phyloP scores from a whole-genome alignment of 23 tunicate genomes.

The Clavelina lepadiformis region DNA sequence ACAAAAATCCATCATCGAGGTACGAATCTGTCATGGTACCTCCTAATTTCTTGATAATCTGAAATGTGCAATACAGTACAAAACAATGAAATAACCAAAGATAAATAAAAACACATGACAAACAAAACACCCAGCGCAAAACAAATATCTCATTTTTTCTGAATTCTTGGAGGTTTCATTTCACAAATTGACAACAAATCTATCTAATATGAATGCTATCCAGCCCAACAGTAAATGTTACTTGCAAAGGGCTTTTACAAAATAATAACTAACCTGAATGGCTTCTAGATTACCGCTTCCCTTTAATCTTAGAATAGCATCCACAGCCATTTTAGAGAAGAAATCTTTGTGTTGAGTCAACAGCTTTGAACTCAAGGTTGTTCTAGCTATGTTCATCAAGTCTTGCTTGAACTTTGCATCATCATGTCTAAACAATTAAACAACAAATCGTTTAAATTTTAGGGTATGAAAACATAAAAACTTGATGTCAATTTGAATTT shows the following conservation, averaged over 20 bases:
- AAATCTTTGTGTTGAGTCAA: conserved; percentile 99
- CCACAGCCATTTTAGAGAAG: conserved; percentile 98
- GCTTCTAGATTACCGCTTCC: conserved; percentile 96
- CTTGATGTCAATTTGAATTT: too few species aligned
- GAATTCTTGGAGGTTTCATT: too few species aligned
- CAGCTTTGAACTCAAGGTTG: conserved; percentile 96
- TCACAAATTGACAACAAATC: too few species aligned
- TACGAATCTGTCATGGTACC: conserved; percentile 91
- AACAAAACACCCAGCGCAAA: too few species aligned
- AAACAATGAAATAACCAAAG: too few species aligned
- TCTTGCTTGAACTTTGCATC: conserved; percentile 85
- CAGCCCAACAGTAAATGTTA: background rate
- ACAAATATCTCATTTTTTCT: too few species aligned
- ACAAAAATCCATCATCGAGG: conserved; percentile 93
- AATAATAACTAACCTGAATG: conserved; percentile 42
- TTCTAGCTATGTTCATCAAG: conserved; percentile 89
- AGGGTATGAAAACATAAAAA: too few species aligned
- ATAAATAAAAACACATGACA: too few species aligned
- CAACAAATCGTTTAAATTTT: too few species aligned
- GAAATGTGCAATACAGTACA: too few species aligned
- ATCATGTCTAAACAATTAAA: conserved; percentile 42
- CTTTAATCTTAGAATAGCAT: conserved; percentile 84
- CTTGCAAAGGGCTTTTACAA: too few species aligned
- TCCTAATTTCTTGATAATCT: conserved; percentile 98
- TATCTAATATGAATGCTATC: too few species aligned